Evolutionary conservation across 2,113 vertebrate species (phyloP).

Genomic region (Oryzias celebensis): DNA sequence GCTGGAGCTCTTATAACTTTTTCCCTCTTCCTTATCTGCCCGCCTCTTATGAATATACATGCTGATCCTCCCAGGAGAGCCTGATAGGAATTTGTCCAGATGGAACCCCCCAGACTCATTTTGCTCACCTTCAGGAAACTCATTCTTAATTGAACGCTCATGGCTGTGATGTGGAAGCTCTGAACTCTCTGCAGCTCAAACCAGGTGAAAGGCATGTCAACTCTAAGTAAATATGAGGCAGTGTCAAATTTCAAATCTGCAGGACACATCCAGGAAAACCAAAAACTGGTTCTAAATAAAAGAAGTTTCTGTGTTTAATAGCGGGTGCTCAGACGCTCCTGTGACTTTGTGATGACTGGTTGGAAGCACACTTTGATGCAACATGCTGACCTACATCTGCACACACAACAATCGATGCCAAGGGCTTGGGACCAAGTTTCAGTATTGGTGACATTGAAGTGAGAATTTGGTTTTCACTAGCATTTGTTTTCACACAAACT

Average conservation of each 20-base stretch:
- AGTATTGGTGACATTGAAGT: not conserved
- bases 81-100: slow-evolving; percentile 71
- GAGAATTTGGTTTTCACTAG: not conserved
- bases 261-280: slow-evolving; percentile 4
- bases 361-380: not conserved
- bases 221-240: slow-evolving; percentile 38
- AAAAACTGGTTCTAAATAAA: slow-evolving; percentile 7
- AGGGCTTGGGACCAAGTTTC: not conserved
- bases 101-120: slow-evolving; percentile 70
- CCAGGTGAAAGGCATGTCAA: slow-evolving; percentile 32
- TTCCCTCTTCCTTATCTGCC: slow-evolving; percentile 26
- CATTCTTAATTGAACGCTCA: slow-evolving; percentile 48
- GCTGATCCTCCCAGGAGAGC: slow-evolving; percentile 61
- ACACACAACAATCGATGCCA: not conserved
- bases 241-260: slow-evolving; percentile 20
- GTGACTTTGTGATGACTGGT: not conserved
- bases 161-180: slow-evolving; percentile 41
- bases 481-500: not conserved
- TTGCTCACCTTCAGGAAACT: slow-evolving; percentile 74
- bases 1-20: slow-evolving; percentile 74
- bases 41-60: slow-evolving; percentile 79
- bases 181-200: slow-evolving; percentile 36
- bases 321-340: not conserved
- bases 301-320: too few species aligned
- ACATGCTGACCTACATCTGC: slow-evolving; percentile 3